phyloP scores from a whole-genome alignment of 2,888 invertebrate genomes.

The Ectemnius continuus region DNA sequence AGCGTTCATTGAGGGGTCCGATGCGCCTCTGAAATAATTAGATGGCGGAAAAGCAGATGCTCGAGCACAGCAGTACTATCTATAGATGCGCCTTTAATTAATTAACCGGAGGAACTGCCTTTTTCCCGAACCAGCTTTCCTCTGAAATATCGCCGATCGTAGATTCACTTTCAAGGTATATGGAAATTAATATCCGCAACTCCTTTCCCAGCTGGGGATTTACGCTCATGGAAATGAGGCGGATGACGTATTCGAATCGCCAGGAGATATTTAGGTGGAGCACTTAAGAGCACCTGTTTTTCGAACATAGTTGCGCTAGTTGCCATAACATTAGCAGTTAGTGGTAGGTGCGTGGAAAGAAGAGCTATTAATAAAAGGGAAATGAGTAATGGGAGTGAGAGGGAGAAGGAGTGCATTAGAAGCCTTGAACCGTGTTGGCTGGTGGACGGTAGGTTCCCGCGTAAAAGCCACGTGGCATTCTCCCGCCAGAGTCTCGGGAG shows the following conservation, averaged over 20 bases:
- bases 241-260: too few relatives aligned
- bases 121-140: constrained; percentile 22
- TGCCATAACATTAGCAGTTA: too few relatives aligned
- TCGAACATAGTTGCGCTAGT: too few relatives aligned
- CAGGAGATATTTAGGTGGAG: too few relatives aligned
- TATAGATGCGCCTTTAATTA: constrained; percentile 64
- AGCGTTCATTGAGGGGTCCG: constrained; percentile 65
- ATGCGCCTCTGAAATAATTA: constrained; percentile 75
- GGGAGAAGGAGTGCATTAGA: constrained; percentile 40
- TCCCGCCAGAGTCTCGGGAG: constrained; percentile 45
- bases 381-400: constrained; percentile 5
- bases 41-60: constrained; percentile 71
- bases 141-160: too few relatives aligned
- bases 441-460: constrained; percentile 66
- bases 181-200: too few relatives aligned
- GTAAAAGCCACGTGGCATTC: constrained; percentile 73
- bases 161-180: too few relatives aligned
- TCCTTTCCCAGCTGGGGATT: too few relatives aligned
- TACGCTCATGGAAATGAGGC: too few relatives aligned
- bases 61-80: constrained; percentile 60
- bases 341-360: too few relatives aligned
- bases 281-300: too few relatives aligned
- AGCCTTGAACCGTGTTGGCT: constrained; percentile 53
- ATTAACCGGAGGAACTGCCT: constrained; percentile 57
- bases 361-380: too few relatives aligned